Evolutionary conservation across 1,140 invertebrate species (phyloP).

Genomic region (Drosophila lacteicornis): DNA sequence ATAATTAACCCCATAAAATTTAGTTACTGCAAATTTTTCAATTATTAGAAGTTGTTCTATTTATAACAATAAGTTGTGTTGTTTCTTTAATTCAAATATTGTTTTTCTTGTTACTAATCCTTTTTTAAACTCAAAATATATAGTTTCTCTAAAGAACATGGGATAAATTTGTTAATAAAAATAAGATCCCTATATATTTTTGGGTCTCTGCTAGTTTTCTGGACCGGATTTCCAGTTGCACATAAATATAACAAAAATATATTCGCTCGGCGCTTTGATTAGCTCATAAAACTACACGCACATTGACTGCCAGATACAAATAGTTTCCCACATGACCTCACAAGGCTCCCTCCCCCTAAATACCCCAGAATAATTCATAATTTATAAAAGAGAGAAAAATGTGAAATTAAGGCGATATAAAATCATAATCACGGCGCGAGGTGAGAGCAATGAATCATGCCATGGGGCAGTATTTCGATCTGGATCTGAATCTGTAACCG

Average conservation of each 20-base stretch:
- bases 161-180: neutral
- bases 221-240: constrained; percentile 38
- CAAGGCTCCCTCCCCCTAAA: neutral
- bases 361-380: constrained; percentile 38
- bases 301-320: constrained; percentile 54
- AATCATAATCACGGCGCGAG: constrained; percentile 54
- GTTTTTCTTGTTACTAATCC: neutral
- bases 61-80: too few species aligned
- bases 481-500: neutral
- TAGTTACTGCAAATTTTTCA: too few species aligned
- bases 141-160: neutral
- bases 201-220: constrained; percentile 10
- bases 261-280: constrained; percentile 42
- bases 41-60: too few species aligned
- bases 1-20: too few species aligned
- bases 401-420: constrained; percentile 41
- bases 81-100: neutral
- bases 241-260: constrained; percentile 17
- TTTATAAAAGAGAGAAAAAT: constrained; percentile 7
- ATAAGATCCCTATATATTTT: neutral
- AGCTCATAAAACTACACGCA: constrained; percentile 54
- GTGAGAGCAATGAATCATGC: constrained; percentile 54
- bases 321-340: constrained; percentile 47
- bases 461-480: neutral
- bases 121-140: too few species aligned